These are phyloP conservation scores for Drosophila prosaltans DNA, from an alignment of 1,140 invertebrate genomes.

Conservation along the genomic window DNA sequence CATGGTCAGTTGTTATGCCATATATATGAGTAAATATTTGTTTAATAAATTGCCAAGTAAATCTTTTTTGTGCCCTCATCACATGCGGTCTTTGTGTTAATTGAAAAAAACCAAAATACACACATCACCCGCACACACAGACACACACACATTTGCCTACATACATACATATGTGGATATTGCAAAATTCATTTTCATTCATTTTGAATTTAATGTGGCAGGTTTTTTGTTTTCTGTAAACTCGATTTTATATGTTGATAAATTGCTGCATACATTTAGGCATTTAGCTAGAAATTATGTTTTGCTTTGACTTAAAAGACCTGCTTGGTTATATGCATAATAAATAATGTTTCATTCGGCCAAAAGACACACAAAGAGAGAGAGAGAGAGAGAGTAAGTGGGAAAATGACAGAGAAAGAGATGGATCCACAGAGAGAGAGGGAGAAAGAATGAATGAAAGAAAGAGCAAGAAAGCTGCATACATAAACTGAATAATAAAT, in stretches of 20 bases:
- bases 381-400: slow-evolving; percentile 7
- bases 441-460: too few relatives aligned
- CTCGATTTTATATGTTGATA: slow-evolving; percentile 5
- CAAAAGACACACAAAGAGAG: not conserved
- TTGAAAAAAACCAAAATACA: slow-evolving; percentile 1
- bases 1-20: not conserved
- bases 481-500: slow-evolving; percentile 11
- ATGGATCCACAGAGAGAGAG: not conserved
- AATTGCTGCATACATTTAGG: slow-evolving; percentile 13
- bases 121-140: not conserved
- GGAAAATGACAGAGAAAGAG: slow-evolving; percentile 43
- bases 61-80: slow-evolving; percentile 6
- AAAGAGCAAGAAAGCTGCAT: not conserved
- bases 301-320: slow-evolving; percentile 14
- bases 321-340: slow-evolving; percentile 11
- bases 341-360: slow-evolving; percentile 8
- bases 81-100: slow-evolving; percentile 3
- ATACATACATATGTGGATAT: not conserved
- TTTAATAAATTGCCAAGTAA: slow-evolving; percentile 7
- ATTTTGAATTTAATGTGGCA: slow-evolving; percentile 6
- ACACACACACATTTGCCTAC: too few relatives aligned
- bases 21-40: not conserved
- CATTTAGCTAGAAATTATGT: slow-evolving; percentile 14
- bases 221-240: not conserved
- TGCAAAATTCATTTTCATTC: slow-evolving; percentile 8